phyloP scores from a whole-genome alignment of 2,797 vertebrate species.

The Trichosurus vulpecula region DNA sequence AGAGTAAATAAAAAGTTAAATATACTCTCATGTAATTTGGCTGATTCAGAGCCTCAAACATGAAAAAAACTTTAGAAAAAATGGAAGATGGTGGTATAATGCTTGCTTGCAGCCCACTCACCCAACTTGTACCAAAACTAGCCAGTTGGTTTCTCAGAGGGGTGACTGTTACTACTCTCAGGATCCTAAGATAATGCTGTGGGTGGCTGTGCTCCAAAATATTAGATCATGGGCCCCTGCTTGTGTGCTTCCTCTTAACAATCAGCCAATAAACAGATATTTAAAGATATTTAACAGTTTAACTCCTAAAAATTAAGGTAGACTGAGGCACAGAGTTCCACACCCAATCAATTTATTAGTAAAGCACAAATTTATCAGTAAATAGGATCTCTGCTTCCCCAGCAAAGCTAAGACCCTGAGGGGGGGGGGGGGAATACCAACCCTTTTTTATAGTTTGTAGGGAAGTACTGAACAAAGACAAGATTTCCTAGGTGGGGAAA shows the following conservation, averaged over 20 bases:
- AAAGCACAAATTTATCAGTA: not conserved
- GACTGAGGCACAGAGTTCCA: not conserved
- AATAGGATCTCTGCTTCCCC: not conserved
- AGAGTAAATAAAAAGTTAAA: not conserved
- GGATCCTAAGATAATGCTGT: not conserved
- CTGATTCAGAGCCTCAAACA: not conserved
- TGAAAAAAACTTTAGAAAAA: not conserved
- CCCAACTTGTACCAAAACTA: not conserved
- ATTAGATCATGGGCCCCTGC: not conserved
- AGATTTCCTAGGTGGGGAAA: not conserved
- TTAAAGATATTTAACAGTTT: too few species aligned
- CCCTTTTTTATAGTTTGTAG: not conserved
- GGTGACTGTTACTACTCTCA: not conserved
- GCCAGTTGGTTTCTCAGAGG: not conserved
- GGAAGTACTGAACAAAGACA: not conserved
- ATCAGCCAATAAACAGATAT: not conserved
- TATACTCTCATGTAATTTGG: not conserved
- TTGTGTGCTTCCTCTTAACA: not conserved
- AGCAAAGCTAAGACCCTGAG: not conserved
- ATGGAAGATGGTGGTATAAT: not conserved
- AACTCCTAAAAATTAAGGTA: not conserved
- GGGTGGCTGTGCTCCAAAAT: not conserved
- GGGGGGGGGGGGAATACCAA: not conserved
- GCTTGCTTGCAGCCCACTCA: not conserved
- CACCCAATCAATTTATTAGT: not conserved